Conservation (phyloP, 2,113 vertebrate genomes). For the Eurystomus gularis region DNA sequence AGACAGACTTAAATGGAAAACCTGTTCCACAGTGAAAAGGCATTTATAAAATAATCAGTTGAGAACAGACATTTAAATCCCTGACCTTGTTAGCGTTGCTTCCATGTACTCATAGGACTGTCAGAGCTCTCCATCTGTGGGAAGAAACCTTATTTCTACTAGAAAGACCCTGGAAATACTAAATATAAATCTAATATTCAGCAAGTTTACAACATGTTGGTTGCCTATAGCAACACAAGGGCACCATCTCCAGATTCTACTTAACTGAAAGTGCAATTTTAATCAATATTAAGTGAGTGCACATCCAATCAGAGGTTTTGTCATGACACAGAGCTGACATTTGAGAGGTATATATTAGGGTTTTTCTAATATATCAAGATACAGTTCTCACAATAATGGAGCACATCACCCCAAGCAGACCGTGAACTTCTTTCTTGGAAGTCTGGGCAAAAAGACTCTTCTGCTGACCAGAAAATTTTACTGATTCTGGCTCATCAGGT, state of each 20-base stretch:
- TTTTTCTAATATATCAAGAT: too few relatives aligned
- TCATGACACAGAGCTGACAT: not conserved
- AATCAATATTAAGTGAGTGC: not conserved
- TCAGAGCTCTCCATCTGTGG: not conserved
- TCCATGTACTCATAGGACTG: not conserved
- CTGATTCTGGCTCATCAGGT: not conserved
- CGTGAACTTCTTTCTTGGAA: not conserved
- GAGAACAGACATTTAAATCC: not conserved
- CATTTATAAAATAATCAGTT: not conserved
- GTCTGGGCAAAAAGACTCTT: not conserved
- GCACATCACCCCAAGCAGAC: not conserved
- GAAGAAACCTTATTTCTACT: not conserved
- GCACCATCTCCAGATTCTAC: not conserved
- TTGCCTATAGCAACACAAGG: slow-evolving; percentile 37
- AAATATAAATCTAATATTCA: slow-evolving; percentile 4
- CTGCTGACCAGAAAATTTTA: not conserved
- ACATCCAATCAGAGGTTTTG: not conserved
- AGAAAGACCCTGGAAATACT: not conserved
- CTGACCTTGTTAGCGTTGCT: not conserved
- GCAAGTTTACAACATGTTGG: not conserved
- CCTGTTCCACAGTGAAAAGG: not conserved
- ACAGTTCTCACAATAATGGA: not conserved
- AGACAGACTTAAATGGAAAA: not conserved
- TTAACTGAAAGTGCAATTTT: not conserved
- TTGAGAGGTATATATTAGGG: not conserved